A percentile compares a stretch with the other conserved stretches of the same genome.
Evolutionary conservation across 2,888 invertebrate genomes (phyloP).

Genomic region (Mylabris sibirica): DNA sequence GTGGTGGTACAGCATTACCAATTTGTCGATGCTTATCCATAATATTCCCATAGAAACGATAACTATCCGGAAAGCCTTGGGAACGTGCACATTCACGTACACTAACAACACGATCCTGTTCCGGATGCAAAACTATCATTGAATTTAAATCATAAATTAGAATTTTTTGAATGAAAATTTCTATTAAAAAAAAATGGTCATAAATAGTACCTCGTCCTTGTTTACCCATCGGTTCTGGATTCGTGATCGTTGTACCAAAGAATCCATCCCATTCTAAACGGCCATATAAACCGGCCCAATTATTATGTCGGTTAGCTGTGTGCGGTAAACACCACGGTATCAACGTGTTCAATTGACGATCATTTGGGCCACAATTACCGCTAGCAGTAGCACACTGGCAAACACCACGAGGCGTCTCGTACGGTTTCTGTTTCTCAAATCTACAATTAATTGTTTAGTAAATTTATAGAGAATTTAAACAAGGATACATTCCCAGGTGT

Average conservation of each 20-base stretch:
- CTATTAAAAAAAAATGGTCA: too few relatives aligned
- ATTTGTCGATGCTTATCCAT: conserved; percentile 84
- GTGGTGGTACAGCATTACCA: conserved; percentile 89
- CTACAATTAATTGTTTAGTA: conserved; percentile 41
- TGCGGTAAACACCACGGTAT: conserved; percentile 91
- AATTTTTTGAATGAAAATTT: conserved; percentile 4
- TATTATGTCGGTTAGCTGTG: conserved; percentile 83
- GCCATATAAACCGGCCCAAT: conserved; percentile 88
- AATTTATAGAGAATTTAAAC: too few relatives aligned
- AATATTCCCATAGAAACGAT: conserved; percentile 77
- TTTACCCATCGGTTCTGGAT: conserved; percentile 92
- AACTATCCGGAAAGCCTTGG: conserved; percentile 83
- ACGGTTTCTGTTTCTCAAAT: conserved; percentile 62
- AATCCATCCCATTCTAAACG: conserved; percentile 84
- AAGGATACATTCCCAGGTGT: too few relatives aligned
- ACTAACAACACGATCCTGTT: conserved; percentile 81
- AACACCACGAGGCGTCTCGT: conserved; percentile 72
- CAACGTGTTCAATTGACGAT: conserved; percentile 81
- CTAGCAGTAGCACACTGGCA: conserved; percentile 77
- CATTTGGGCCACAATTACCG: conserved; percentile 71
- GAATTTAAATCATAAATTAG: not conserved
- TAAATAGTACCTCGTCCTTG: conserved; percentile 70
- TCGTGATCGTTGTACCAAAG: conserved; percentile 84
- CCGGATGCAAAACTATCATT: conserved; percentile 76
- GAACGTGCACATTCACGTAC: conserved; percentile 87